Percentiles rank a stretch among this genome's conserved stretches.
Conservation (phyloP, 1,140 invertebrate species). For the Reticulitermes speratus region DNA sequence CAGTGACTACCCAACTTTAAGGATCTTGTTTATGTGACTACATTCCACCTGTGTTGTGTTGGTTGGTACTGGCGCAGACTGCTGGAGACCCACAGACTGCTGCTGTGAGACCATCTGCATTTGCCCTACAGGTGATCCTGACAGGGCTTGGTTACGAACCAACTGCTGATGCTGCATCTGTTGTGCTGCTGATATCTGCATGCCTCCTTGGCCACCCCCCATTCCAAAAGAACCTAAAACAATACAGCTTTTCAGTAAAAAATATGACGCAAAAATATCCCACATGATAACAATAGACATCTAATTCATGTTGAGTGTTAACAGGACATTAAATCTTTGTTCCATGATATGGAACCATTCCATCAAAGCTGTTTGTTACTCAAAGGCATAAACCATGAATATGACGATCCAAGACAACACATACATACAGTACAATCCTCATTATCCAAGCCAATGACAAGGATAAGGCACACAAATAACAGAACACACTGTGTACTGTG, state of each 20-base stretch:
- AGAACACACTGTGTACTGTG: too few relatives aligned
- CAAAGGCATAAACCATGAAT: too few relatives aligned
- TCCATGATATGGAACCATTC: too few relatives aligned
- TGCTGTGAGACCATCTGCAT: constrained; percentile 44
- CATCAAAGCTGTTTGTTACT: too few relatives aligned
- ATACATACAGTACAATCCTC: too few relatives aligned
- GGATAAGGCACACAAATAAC: too few relatives aligned
- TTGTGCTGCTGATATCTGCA: constrained; percentile 45
- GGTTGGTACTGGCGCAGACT: constrained; percentile 40
- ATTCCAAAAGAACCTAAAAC: constrained; percentile 32
- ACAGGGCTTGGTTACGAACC: constrained; percentile 44
- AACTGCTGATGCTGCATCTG: constrained; percentile 57
- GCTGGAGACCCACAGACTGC: constrained; percentile 60
- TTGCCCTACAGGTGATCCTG: constrained; percentile 35
- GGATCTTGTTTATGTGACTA: too few relatives aligned
- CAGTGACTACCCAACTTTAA: too few relatives aligned
- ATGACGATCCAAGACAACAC: too few relatives aligned
- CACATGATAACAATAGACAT: background rate
- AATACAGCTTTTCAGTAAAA: background rate
- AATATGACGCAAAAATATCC: background rate
- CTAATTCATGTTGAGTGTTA: too few relatives aligned
- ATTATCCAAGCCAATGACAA: too few relatives aligned
- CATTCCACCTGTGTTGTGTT: background rate
- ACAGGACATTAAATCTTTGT: too few relatives aligned
- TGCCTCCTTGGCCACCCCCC: constrained; percentile 39